A percentile compares a stretch with the other conserved stretches of the same genome.
These are phyloP conservation scores for Ectemnius continuus DNA, from an alignment of 2,888 invertebrate species.

Conservation along the genomic window DNA sequence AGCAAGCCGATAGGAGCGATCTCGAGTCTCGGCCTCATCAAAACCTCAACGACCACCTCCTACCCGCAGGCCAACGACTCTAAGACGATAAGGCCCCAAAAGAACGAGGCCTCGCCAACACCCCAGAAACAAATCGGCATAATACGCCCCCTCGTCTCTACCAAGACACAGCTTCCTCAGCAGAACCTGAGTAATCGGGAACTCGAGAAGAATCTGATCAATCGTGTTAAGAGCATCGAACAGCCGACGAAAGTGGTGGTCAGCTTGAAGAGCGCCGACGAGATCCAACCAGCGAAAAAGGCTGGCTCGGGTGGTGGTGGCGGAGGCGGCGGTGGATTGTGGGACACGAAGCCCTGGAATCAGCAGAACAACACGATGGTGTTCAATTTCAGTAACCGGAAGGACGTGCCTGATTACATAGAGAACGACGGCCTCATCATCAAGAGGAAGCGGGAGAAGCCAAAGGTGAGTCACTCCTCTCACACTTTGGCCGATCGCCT, in stretches of 20 bases:
- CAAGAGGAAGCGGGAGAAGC: conserved; percentile 83
- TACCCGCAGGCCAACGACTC: conserved; percentile 69
- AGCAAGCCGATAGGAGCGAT: conserved; percentile 70
- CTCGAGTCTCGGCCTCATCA: conserved; percentile 69
- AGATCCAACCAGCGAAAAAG: conserved; percentile 74
- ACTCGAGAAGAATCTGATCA: conserved; percentile 85
- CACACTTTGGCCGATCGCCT: not conserved
- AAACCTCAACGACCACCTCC: conserved; percentile 60
- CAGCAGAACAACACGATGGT: conserved; percentile 87
- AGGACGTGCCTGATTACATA: conserved; percentile 94
- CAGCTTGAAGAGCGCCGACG: conserved; percentile 76
- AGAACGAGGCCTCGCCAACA: conserved; percentile 70
- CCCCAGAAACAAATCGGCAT: conserved; percentile 78
- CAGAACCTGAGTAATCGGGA: conserved; percentile 81
- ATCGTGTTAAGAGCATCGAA: conserved; percentile 82
- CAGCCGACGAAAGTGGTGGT: conserved; percentile 79
- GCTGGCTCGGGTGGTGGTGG: conserved; percentile 59
- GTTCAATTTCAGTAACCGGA: conserved; percentile 91
- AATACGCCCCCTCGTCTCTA: conserved; percentile 79
- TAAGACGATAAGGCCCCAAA: conserved; percentile 68
- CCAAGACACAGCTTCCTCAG: conserved; percentile 74
- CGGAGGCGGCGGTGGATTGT: conserved; percentile 67
- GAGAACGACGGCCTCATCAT: conserved; percentile 91
- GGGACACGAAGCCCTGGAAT: conserved; percentile 79
- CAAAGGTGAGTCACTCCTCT: conserved; percentile 83